Evolutionary conservation across 2,113 vertebrate genomes (phyloP).

Genomic region (Arizona elegans): DNA sequence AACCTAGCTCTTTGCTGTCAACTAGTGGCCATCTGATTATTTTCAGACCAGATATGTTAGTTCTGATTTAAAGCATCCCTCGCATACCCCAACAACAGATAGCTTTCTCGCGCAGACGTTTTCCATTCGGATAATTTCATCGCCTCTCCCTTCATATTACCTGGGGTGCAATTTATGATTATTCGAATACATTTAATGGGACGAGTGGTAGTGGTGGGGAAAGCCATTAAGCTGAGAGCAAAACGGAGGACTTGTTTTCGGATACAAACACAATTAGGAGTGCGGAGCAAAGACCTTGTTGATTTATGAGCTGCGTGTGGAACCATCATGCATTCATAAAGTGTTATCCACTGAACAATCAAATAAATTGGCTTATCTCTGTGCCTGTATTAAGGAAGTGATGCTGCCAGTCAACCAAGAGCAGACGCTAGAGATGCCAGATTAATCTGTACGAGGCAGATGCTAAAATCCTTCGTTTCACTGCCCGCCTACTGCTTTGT

Average conservation of each 20-base stretch:
- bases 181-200: slow-evolving; percentile 28
- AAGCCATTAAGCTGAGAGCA: slow-evolving; percentile 47
- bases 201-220: slow-evolving; percentile 15
- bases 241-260: slow-evolving; percentile 56
- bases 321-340: slow-evolving; percentile 61
- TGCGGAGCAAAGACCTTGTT: slow-evolving; percentile 52
- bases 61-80: neutral
- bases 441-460: slow-evolving; percentile 69
- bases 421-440: slow-evolving; percentile 57
- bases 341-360: slow-evolving; percentile 48
- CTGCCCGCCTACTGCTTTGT: neutral
- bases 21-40: neutral
- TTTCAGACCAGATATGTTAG: neutral
- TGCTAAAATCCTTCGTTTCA: slow-evolving; percentile 65
- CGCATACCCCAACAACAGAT: neutral
- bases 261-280: slow-evolving; percentile 61
- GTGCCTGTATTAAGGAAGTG: slow-evolving; percentile 51
- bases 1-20: neutral
- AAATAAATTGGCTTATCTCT: slow-evolving; percentile 52
- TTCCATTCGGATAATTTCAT: slow-evolving; percentile 11
- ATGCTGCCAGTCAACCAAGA: slow-evolving; percentile 54
- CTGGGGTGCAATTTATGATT: slow-evolving; percentile 21
- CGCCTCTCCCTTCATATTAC: slow-evolving; percentile 24
- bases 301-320: slow-evolving; percentile 58
- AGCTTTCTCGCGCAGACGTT: slow-evolving; percentile 26